Evolutionary conservation across 2,888 invertebrate species (phyloP), one percentile per base, ranked within the genome.

Genomic region (Girardia tigrina): DNA sequence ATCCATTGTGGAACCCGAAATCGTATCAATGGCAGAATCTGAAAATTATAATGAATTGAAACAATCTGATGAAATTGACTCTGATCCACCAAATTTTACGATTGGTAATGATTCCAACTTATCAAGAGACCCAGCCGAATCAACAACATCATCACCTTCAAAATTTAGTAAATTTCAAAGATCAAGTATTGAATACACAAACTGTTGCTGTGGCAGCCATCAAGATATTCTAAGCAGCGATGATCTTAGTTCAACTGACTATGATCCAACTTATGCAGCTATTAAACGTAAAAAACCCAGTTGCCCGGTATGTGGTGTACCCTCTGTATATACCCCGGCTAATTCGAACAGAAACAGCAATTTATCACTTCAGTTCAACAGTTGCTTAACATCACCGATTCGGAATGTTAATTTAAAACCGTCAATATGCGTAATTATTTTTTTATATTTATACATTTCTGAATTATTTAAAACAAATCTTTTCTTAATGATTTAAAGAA

Each of bases 31-130:
- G 2, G 4, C 8, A 6, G 56, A 56, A 56, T 56, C 56, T 56
- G 56, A 56, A 16, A 56, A 56, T 56, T 56, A 56, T 23, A 56
- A 56, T 56, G 56, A 56, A 56, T 56, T 56, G n/a, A 56, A 56
- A 56, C 56, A n/a, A 12, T 12, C 56, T 16, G 56, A 56, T 56
- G 56, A 56, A 56, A 16, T 23, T 56, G 56, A 56, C 23, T 20
- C n/a, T 56, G 56, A 56, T 56, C 56, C n/a, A 56, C 56, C 4
- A 56, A 56, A 56, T 56, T 56, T 56, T n/a, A 23, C 23, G 4
- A 20, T 23, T 4, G n/a, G 56, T 16, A n/a, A n/a, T 23, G 23
- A n/a, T 20, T 56, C 56, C 6, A n/a, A 4, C 23, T 56, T 56
- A 4, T 56, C 56, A 20, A 56, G 56, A 56, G 56, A 56, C 4